phyloP scores from a whole-genome alignment of 2,888 invertebrate genomes.

The Pyrrhosoma nymphula region DNA sequence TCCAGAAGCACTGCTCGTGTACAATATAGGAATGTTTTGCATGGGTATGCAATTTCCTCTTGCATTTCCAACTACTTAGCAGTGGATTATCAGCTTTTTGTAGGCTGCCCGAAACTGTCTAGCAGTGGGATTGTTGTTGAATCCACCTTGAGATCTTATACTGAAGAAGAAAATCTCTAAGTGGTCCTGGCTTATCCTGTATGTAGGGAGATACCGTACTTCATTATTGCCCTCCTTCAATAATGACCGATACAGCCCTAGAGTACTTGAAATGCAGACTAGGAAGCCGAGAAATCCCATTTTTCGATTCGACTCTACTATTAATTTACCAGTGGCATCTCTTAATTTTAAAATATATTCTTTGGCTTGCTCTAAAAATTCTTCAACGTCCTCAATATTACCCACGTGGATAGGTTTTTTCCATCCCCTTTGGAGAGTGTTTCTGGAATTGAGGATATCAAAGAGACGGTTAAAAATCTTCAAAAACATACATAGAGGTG shows the following conservation, averaged over 20 bases:
- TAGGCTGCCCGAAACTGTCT: neutral
- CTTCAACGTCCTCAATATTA: too few relatives aligned
- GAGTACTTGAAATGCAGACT: neutral
- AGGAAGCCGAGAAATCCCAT: neutral
- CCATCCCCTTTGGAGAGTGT: neutral
- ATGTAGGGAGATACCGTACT: neutral
- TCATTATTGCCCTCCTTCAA: too few relatives aligned
- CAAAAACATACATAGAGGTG: neutral
- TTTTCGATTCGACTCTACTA: neutral
- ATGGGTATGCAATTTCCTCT: neutral
- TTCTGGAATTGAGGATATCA: neutral
- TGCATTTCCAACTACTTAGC: neutral
- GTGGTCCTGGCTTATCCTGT: neutral
- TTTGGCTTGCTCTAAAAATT: too few relatives aligned
- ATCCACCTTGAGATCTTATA: neutral
- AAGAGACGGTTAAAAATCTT: neutral
- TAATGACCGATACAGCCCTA: neutral
- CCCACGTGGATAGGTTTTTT: slow-evolving; percentile 1
- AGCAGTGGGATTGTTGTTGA: neutral
- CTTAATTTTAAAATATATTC: too few relatives aligned
- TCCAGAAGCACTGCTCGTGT: neutral
- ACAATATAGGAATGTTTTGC: neutral
- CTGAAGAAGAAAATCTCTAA: neutral
- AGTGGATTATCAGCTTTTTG: neutral
- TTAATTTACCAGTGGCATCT: too few relatives aligned